Base-by-base conservation (phyloP, 2,797 vertebrate species). In the Mionectes olivaceus region DNA sequence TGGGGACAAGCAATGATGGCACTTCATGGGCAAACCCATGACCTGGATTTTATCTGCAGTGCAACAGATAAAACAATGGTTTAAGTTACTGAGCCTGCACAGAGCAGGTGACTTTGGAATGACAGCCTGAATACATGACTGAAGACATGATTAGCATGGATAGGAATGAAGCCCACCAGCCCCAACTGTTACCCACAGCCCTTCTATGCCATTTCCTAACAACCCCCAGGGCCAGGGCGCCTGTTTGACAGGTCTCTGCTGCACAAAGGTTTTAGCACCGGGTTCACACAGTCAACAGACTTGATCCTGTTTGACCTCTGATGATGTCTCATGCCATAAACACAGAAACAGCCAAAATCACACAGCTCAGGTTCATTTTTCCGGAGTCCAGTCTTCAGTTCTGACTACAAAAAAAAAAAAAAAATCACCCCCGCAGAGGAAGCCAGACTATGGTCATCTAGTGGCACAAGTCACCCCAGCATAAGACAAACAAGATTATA, bases 401-500 rank as follows among this genome's bases (percentile, higher is more conserved):
- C 25, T 64, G 30, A 57, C 61, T 35, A 64, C 18, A 71, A 75
- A 83, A 24, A 60, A 76, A 57, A 9, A 30, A 18, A 50, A 49
- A 50, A 49, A 50, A 52, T 8, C 59, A 86, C 30, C 8, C 4
- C 47, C 56, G 46, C 49, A 83, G 37, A 91, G 57, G 70, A 83
- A 77, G 50, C 33, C 67, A 89, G n/a, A 11, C 50, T 64, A 7
- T 2, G 6, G n/a, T 69, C 12, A 64, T 47, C 71, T 8, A 30
- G 33, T 27, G 83, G 56, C 52, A 79, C 33, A 83, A 92, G 91
- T 55, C 79, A 79, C 37, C 9, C 47, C 30, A 74, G n/a, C n/a
- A 13, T 32, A 88, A 84, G 17, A 73, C 64, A 96, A 96, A 92
- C 74, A 84, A 78, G 15, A 74, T 83, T 56, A 95, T 67, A 85